Evolutionary conservation across 2,113 vertebrate species (phyloP).

Genomic region (Entomyzon cyanotis): DNA sequence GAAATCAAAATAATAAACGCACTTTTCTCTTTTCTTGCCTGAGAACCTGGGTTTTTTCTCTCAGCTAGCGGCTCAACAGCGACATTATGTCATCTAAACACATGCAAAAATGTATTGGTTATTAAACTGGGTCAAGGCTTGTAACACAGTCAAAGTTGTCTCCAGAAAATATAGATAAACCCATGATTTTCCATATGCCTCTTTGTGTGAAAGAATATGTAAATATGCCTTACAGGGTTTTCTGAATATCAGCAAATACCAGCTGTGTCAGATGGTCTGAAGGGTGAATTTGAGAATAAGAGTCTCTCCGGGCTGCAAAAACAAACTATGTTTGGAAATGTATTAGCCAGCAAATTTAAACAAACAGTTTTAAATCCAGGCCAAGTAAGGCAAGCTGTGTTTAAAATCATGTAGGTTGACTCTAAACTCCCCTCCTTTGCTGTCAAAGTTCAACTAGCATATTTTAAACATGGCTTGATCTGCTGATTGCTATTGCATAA

Average conservation of each 20-base stretch:
- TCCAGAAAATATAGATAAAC: neutral
- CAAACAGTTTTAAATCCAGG: slow-evolving; percentile 24
- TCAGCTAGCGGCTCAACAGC: too few species aligned
- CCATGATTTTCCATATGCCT: neutral
- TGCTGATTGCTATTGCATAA: neutral
- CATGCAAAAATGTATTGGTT: neutral
- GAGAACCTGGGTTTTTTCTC: too few species aligned
- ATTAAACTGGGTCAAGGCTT: neutral
- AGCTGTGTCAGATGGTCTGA: slow-evolving; percentile 4
- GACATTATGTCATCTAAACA: neutral
- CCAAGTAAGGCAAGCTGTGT: slow-evolving; percentile 45
- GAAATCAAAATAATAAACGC: too few species aligned
- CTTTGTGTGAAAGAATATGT: neutral
- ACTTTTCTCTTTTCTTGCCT: too few species aligned
- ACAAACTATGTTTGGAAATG: slow-evolving; percentile 61
- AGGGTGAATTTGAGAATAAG: slow-evolving; percentile 26
- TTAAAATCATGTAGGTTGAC: slow-evolving; percentile 36
- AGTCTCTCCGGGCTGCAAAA: slow-evolving; percentile 39
- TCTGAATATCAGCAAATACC: neutral
- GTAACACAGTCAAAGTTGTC: neutral
- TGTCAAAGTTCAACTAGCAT: neutral
- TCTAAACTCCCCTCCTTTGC: neutral
- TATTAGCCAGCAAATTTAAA: slow-evolving; percentile 54
- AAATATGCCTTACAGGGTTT: neutral
- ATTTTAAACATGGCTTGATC: neutral